phyloP scores from a whole-genome alignment of 2,113 vertebrate genomes.

The Cochlearius cochlearius region DNA sequence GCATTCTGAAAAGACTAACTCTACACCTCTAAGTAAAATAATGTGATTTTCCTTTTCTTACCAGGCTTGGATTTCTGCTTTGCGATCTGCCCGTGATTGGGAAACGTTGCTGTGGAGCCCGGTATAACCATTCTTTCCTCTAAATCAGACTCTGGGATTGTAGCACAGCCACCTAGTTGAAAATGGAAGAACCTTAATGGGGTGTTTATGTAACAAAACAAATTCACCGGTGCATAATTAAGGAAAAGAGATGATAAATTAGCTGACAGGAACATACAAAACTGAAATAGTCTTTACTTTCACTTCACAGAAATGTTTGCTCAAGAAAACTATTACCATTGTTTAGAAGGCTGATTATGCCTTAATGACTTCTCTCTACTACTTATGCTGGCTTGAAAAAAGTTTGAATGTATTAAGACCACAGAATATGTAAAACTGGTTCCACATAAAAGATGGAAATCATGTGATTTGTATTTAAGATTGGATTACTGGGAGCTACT shows the following conservation, averaged over 20 bases:
- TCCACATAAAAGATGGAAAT: background rate
- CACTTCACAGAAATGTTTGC: background rate
- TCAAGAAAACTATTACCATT: background rate
- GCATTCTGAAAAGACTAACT: background rate
- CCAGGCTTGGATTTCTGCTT: slow-evolving; percentile 76
- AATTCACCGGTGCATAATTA: background rate
- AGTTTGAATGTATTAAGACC: background rate
- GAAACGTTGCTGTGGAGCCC: slow-evolving; percentile 66
- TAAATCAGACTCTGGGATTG: slow-evolving; percentile 80
- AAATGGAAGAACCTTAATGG: background rate
- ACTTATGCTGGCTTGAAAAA: background rate
- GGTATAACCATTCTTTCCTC: slow-evolving; percentile 74
- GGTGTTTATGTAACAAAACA: background rate
- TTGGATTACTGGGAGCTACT: background rate
- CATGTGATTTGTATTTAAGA: background rate
- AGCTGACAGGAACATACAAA: background rate
- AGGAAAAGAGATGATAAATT: background rate
- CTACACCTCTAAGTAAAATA: background rate
- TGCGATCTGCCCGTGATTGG: slow-evolving; percentile 66
- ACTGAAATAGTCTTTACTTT: background rate
- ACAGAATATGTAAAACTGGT: background rate
- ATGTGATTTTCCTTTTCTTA: slow-evolving; percentile 50
- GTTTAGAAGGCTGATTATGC: background rate
- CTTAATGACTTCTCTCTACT: background rate
- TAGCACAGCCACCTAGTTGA: slow-evolving; percentile 78